Evolutionary conservation across 1,140 invertebrate species (phyloP).

Genomic region (Lordiphosa stackelbergi): DNA sequence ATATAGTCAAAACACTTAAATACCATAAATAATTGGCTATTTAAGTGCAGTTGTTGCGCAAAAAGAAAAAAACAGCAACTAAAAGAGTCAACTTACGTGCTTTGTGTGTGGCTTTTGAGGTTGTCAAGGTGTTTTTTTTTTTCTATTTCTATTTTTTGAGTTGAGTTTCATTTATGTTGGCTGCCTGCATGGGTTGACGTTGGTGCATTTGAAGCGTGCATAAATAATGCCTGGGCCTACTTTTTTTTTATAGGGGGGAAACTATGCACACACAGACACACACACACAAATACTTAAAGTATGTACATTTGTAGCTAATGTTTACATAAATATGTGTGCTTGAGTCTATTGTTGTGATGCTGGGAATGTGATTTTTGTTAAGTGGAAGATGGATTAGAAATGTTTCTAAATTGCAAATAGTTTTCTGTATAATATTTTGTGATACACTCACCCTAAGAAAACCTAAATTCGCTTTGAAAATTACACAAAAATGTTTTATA

Average conservation of each 20-base stretch:
- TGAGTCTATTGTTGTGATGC: no score
- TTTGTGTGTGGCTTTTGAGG: conserved; percentile 69
- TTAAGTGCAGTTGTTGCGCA: conserved; percentile 58
- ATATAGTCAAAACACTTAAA: conserved; percentile 53
- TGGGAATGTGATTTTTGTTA: no score
- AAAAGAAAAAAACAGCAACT: conserved; percentile 30
- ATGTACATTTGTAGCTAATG: no score
- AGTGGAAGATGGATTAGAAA: no score
- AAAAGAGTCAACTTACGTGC: conserved; percentile 59
- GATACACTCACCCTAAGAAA: no score
- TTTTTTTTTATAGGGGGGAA: conserved; percentile 33
- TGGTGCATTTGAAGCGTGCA: conserved; percentile 64
- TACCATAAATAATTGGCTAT: conserved; percentile 71
- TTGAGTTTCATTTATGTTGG: conserved; percentile 63
- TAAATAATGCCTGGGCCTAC: conserved; percentile 70
- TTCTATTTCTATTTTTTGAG: conserved; percentile 19
- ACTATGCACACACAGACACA: background rate
- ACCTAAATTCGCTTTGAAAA: no score
- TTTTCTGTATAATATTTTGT: no score
- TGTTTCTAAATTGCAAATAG: no score
- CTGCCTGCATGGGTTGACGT: conserved; percentile 18
- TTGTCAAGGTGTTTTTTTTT: conserved; percentile 62
- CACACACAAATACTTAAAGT: no score
- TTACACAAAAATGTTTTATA: no score
- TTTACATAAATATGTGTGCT: no score